phyloP scores from a whole-genome alignment of 2,888 invertebrate genomes.

The Trachelus troglodyta region DNA sequence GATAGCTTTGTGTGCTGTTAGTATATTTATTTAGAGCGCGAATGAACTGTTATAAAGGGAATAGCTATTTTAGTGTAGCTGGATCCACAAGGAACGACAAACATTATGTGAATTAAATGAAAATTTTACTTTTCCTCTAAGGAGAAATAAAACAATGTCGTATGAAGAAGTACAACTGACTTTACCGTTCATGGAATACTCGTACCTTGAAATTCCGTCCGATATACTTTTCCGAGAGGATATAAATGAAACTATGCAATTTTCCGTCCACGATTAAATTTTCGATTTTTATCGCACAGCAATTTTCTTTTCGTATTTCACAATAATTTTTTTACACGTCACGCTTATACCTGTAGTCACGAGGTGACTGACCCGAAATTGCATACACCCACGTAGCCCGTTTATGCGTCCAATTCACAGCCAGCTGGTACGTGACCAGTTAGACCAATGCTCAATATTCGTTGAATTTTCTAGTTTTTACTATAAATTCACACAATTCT shows the following conservation, averaged over 20 bases:
- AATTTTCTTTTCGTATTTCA: no score
- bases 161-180: neutral
- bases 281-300: neutral
- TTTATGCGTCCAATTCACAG: constrained; percentile 49
- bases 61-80: neutral
- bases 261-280: neutral
- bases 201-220: neutral
- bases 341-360: neutral
- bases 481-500: constrained; percentile 33
- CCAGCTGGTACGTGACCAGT: constrained; percentile 47
- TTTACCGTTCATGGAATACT: neutral
- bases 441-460: constrained; percentile 39
- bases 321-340: no score
- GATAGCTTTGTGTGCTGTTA: constrained; percentile 20
- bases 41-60: neutral
- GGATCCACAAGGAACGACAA: neutral
- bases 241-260: neutral
- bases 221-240: neutral
- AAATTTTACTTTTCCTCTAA: neutral
- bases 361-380: constrained; percentile 37
- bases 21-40: neutral
- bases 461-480: constrained; percentile 33
- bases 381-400: constrained; percentile 48
- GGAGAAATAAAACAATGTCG: neutral
- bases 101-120: neutral